Evolutionary conservation across 2,888 invertebrate genomes (phyloP), one percentile per base, ranked within the genome.

Genomic region (Diloba caeruleocephala): DNA sequence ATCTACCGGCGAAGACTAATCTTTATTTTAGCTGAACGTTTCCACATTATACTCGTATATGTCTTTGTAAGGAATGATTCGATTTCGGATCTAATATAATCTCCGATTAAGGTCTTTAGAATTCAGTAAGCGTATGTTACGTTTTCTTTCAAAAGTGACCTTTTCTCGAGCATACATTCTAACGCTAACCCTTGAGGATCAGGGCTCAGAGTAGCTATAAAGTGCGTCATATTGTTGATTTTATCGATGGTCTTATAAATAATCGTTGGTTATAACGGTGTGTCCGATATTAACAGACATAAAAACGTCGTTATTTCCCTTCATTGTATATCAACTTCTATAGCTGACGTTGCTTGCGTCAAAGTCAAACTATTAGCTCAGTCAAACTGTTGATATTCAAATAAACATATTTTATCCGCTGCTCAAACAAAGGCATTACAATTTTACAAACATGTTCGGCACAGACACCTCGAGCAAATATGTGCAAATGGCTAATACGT

Each of bases 81-180:
- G 65, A 74, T 78, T 72, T 72, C 46, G 60, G 66, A 43, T 60
- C 63, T 58, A 65, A 64, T 71, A 54, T 71, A 68, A 76, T 76
- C 68, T 65, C 50, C 61, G 58, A 64, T 64, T 64, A 64, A 67
- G 52, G 59, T 49, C 50, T 63, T 74, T 75, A 58, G 64, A 53
- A 67, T 62, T 71, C 71, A 62, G 70, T 54, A 44, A 64, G 63
- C 65, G 67, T 69, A 62, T 45, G 62, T 56, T 70, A 53, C 61
- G 55, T 48, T 68, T 71, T 62, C 58, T 61, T 53, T 31, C 10
- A 48, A 56, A 57, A 66, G 60, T 48, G 57, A 58, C 68, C 67
- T 65, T 74, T 58, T 36, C 58, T 44, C 46, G 32, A 44, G 26
- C 19, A 32, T 36, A 25, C 42, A 53, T 62, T 68, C 38, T 50